phyloP scores from a whole-genome alignment of 2,797 vertebrate genomes.

The Dromococcyx pavoninus region DNA sequence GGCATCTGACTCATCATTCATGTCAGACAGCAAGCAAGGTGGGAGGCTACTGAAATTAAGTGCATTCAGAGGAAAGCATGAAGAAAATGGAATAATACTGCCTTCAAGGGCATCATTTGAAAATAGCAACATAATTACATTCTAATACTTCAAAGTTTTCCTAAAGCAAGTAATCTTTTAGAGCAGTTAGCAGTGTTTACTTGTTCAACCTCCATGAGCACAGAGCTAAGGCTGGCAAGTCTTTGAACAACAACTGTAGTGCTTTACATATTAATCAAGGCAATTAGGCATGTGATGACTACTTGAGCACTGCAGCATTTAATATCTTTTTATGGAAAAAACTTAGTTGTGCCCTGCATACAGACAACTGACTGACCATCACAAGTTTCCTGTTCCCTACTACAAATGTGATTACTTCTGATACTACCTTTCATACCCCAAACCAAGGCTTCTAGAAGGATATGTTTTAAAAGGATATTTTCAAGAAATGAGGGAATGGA shows the following conservation, averaged over 20 bases:
- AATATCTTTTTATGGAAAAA: neutral
- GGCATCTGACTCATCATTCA: neutral
- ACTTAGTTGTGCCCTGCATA: neutral
- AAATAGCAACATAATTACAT: neutral
- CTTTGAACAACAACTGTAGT: neutral
- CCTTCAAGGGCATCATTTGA: neutral
- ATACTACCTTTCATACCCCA: neutral
- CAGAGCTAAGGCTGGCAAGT: neutral
- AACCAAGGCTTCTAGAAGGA: neutral
- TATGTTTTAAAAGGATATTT: neutral
- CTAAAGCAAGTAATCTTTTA: neutral
- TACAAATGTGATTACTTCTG: neutral
- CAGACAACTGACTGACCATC: neutral
- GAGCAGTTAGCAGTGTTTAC: neutral
- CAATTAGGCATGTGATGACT: neutral
- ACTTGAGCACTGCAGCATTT: neutral
- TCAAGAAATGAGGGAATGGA: neutral
- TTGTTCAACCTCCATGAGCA: neutral
- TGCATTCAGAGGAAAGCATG: neutral
- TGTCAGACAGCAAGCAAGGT: conserved; percentile 1
- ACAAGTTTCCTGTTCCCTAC: neutral
- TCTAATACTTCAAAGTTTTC: neutral
- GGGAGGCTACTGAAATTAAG: neutral
- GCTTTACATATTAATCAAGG: neutral
- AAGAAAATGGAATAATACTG: neutral